Evolutionary conservation across 2,888 invertebrate species (phyloP).

Genomic region (Trissonchulus latispiculum): DNA sequence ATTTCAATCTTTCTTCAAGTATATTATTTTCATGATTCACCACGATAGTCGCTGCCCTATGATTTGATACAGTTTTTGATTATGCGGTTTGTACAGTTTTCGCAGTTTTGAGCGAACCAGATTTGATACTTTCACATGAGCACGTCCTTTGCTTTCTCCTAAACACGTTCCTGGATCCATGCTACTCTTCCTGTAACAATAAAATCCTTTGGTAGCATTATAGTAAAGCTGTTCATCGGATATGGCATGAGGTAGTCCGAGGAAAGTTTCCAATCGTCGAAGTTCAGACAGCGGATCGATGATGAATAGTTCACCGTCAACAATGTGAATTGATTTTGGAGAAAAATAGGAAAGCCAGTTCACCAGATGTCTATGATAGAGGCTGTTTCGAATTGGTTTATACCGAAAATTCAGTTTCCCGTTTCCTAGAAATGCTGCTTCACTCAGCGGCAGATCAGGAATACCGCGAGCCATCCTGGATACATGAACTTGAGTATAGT

Average conservation of each 20-base stretch:
- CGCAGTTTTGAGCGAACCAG: slow-evolving; percentile 24
- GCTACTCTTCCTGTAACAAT: slow-evolving; percentile 54
- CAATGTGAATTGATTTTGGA: slow-evolving; percentile 68
- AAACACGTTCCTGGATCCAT: slow-evolving; percentile 30
- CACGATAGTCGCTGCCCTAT: not conserved
- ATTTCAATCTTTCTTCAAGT: no score
- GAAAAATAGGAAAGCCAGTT: slow-evolving; percentile 86
- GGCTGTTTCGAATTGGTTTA: slow-evolving; percentile 57
- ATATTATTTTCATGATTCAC: no score
- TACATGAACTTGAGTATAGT: slow-evolving; percentile 59
- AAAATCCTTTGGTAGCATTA: slow-evolving; percentile 92
- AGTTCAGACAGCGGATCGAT: slow-evolving; percentile 79
- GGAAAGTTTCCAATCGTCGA: slow-evolving; percentile 72
- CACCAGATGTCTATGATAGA: slow-evolving; percentile 80
- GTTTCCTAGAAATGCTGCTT: slow-evolving; percentile 44
- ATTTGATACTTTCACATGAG: slow-evolving; percentile 31
- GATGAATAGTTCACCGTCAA: slow-evolving; percentile 83
- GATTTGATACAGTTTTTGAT: not conserved
- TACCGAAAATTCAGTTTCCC: slow-evolving; percentile 47
- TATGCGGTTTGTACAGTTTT: not conserved
- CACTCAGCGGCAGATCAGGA: slow-evolving; percentile 44
- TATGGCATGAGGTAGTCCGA: slow-evolving; percentile 61
- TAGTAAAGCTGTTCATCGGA: slow-evolving; percentile 83
- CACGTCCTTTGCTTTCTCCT: slow-evolving; percentile 35
- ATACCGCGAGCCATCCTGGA: slow-evolving; percentile 36